phyloP scores from a whole-genome alignment of 2,113 vertebrate genomes.

The Alexandromys fortis region DNA sequence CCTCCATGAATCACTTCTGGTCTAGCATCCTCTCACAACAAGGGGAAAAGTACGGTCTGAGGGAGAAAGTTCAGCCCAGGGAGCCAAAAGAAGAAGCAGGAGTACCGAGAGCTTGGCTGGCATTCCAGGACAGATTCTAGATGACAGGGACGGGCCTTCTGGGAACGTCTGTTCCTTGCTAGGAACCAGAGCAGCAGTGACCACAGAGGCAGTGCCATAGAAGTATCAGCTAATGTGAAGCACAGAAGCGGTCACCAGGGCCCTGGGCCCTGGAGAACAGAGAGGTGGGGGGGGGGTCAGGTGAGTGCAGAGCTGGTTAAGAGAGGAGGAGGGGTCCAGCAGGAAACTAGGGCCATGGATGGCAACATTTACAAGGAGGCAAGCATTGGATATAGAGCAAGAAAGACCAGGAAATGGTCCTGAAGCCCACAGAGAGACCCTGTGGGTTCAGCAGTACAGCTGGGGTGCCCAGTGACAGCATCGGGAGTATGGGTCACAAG shows the following conservation, averaged over 20 bases:
- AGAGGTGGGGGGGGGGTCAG: background rate
- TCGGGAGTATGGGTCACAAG: fast-evolving
- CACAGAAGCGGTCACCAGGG: background rate
- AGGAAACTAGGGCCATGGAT: background rate
- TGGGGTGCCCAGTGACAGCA: background rate
- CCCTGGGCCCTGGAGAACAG: too few species aligned
- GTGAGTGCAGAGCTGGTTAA: background rate
- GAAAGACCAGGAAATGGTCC: background rate
- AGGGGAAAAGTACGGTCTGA: background rate
- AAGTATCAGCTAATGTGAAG: background rate
- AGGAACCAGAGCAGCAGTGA: background rate
- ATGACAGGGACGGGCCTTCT: background rate
- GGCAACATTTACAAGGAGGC: background rate
- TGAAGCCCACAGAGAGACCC: background rate
- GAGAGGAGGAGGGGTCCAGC: background rate
- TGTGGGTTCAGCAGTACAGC: too few species aligned
- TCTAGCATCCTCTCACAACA: too few species aligned
- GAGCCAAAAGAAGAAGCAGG: background rate
- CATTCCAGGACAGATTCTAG: background rate
- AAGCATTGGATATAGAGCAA: background rate
- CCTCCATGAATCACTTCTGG: background rate
- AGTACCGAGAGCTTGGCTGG: background rate
- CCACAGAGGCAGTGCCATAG: fast-evolving
- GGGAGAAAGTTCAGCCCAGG: background rate
- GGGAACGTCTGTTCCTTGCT: background rate